Evolutionary conservation across 2,797 vertebrate species (phyloP), one percentile per base, ranked within the genome.

Genomic region (Acropternis orthonyx): DNA sequence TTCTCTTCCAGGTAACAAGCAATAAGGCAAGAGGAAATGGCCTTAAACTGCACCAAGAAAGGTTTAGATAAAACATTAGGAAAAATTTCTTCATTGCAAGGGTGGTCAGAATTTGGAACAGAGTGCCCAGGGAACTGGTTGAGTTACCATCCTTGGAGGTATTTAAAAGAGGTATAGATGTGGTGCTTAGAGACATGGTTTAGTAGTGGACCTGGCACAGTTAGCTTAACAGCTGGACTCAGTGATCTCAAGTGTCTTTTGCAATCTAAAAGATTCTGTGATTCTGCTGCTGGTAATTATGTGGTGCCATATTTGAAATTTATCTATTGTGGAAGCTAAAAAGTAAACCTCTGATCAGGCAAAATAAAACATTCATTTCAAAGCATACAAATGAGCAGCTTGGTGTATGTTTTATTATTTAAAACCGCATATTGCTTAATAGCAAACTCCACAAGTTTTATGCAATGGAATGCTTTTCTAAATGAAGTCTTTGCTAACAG

Each of bases 101-200:
- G 5, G 9, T 58, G 30, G 9, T 46, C n/a, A 86, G 51, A 44
- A 1, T 1, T 32, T 36, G 51, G 26, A 52, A 20, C 43, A 10
- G 22, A 14, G n/a, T 51, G 44, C 18, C 18, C n/a, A 28, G 18
- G 9, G 23, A 17, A 36, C 10, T 21, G n/a, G 37, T 32, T 69
- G 37, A 80, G 12, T 52, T 6, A 46, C 49, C 9, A 5, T 52
- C 37, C 44, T 30, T 58, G 69, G 26, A 15, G 0, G 0, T 0
- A 0, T 62, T 58, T 15, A 51, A 18, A 75, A 69, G 28, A 20
- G 16, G 5, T 34, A 21, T 52, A 41, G 37, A 46, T 58, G 41
- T 58, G 54, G n/a, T 56, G 28, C 43, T 48, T 37, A 23, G n/a
- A n/a, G 41, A 32, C 9, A 11, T 27, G 15, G 37, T 36, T 41